Evolutionary conservation across 2,888 invertebrate species (phyloP), one percentile per base, ranked within the genome.

Genomic region (Parasteatoda lunata): DNA sequence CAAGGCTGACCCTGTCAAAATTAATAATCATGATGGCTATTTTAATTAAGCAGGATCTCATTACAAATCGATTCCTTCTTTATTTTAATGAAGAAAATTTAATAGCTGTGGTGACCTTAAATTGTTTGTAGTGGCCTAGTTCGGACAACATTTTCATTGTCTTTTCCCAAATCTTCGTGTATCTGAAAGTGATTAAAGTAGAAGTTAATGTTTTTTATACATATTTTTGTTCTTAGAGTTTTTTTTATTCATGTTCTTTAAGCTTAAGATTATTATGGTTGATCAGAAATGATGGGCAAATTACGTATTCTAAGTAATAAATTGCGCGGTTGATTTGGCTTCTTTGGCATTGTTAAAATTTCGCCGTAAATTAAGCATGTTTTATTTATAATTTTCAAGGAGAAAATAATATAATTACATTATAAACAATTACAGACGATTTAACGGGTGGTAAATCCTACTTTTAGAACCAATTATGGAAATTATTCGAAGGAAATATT

Each of bases 41-140:
- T 73, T 45, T 9, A 73, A 68, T 9, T 5, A 52, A 15, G 30
- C 73, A 73, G 80, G 52, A 73, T 81, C 73, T 51, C 11, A 73
- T 73, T 51, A 52, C 73, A 73, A 79, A 79, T 79, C 71, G 71
- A 79, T 79, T 79, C 59, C 30, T 13, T n/a, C 54, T 81, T 73
- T 30, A 30, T 30, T 30, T 30, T 73, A 73, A 81, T 81, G 73
- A 81, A 81, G 73, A 66, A 73, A 81, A 73, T 73, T 68, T 81
- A 66, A 73, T 49, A 47, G 15, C 15, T 8, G 30, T 7, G 66
- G 52, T 81, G 73, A 73, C 81, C 80, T 81, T 81, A 73, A 48
- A 66, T 81, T 73, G 73, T 68, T 73, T 51, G 68, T 47, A 65
- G 52, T 73, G 81, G 73, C 81, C 81, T 52, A 81, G 47, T 81